These are phyloP conservation scores for Cerceris ruficornis DNA, from an alignment of 2,888 invertebrate species.

Conservation along the genomic window DNA sequence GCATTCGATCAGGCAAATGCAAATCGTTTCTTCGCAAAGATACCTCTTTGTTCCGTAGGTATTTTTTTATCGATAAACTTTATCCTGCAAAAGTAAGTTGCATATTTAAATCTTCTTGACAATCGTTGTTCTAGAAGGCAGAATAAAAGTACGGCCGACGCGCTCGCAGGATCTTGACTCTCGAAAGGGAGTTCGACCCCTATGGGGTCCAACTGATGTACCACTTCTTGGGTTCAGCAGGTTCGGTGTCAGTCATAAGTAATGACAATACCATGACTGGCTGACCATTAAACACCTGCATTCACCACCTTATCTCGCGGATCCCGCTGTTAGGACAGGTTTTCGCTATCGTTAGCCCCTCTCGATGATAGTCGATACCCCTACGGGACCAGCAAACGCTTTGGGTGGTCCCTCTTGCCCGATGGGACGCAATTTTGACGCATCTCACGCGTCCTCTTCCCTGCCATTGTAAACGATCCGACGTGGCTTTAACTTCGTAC, in stretches of 20 bases:
- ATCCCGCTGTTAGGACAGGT: conserved; percentile 76
- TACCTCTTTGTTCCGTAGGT: not conserved
- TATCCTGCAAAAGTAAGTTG: not conserved
- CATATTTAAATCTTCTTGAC: not conserved
- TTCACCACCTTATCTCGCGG: conserved; percentile 77
- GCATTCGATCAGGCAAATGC: not conserved
- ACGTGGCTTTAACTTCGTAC: conserved; percentile 37
- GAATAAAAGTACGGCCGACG: conserved; percentile 20
- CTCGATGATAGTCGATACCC: conserved; percentile 60
- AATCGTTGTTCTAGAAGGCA: conserved; percentile 28
- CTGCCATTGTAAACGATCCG: conserved; percentile 44
- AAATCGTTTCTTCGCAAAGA: conserved; percentile 1
- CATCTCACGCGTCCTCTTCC: conserved; percentile 60
- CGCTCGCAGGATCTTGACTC: conserved; percentile 34
- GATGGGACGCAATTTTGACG: conserved; percentile 62
- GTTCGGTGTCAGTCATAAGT: conserved; percentile 71
- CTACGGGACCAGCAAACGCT: conserved; percentile 50
- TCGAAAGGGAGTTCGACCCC: conserved; percentile 66
- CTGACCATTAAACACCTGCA: conserved; percentile 79
- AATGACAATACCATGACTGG: conserved; percentile 80
- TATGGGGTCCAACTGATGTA: conserved; percentile 60
- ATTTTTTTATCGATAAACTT: too few relatives aligned
- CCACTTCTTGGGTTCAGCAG: conserved; percentile 48
- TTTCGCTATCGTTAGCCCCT: conserved; percentile 70
- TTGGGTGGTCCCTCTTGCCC: conserved; percentile 73